Base-by-base conservation (phyloP, 2,888 invertebrate species). In the Pegoplata infirma region DNA sequence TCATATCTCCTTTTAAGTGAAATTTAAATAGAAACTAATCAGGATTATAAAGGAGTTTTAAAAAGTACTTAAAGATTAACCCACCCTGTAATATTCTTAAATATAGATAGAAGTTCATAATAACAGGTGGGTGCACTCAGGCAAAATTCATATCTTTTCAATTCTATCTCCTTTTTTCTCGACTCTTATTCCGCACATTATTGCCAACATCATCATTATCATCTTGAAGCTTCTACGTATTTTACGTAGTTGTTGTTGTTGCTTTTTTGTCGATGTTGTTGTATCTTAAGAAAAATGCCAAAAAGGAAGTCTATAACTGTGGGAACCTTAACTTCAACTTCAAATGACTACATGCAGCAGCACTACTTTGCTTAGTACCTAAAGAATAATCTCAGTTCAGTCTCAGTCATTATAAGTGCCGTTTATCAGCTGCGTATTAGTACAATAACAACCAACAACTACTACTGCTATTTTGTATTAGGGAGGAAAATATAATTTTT, bases 51-150 rank as follows among this genome's bases (percentile, higher is more conserved):
- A 10, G n/a, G n/a, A n/a, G n/a, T n/a, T n/a, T n/a, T n/a, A n/a
- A n/a, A n/a, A n/a, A n/a, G n/a, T 46, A 14, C 10, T 14, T 44
- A 10, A 61, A 66, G 64, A 32, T 69, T 19, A 66, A 56, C 51
- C 55, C 59, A 76, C 72, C 79, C 79, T 72, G 67, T 76, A 79
- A 2, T 17, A 44, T 25, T 25, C 64, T 40, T 16, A 10, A 44
- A n/a, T n/a, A n/a, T n/a, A 25, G 14, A 36, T 36, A 40, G 46
- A n/a, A 28, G 28, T 46, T 56, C 47, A n/a, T 40, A 76, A 47
- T 58, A 82, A 82, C 82, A 82, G 81, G 81, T 81, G 82, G 80
- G 79, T 81, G 82, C 77, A 28, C 49, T 64, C 68, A 69, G 75
- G 63, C 63, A 69, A 76, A n/a, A 63, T 56, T 63, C 44, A 59